Evolutionary conservation across 1,140 invertebrate species (phyloP).

Genomic region (Drosophila bipectinata): DNA sequence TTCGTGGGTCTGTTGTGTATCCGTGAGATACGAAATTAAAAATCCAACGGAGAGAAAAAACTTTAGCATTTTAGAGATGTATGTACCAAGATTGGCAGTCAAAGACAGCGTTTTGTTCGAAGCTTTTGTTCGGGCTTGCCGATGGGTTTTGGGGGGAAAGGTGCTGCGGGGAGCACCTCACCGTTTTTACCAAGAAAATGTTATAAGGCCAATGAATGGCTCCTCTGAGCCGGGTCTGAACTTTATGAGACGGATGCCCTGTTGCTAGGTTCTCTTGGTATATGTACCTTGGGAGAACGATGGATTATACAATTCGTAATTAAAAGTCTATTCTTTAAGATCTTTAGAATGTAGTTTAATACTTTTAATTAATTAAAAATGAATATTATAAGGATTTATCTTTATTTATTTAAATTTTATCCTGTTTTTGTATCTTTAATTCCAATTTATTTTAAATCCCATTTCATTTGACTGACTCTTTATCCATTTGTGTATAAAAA

Average conservation of each 20-base stretch:
- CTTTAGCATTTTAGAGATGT: slow-evolving; percentile 73
- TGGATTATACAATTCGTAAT: no score
- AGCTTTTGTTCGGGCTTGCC: slow-evolving; percentile 64
- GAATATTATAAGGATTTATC: not conserved
- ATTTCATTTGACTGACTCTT: not conserved
- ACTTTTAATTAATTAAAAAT: not conserved
- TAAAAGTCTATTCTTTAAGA: no score
- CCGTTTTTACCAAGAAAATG: slow-evolving; percentile 45
- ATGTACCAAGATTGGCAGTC: slow-evolving; percentile 58
- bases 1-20: slow-evolving; percentile 59
- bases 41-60: slow-evolving; percentile 39
- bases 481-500: not conserved
- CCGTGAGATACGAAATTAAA: slow-evolving; percentile 54
- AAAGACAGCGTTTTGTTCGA: slow-evolving; percentile 54
- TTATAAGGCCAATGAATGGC: slow-evolving; percentile 36
- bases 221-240: slow-evolving; percentile 11
- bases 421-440: not conserved
- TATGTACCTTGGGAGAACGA: no score
- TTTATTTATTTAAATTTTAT: not conserved
- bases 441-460: not conserved
- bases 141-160: slow-evolving; percentile 33
- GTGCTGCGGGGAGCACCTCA: slow-evolving; percentile 6
- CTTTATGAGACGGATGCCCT: slow-evolving; percentile 10
- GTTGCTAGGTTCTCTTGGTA: slow-evolving; percentile 9
- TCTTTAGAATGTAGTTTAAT: not conserved